Evolutionary conservation across 2,888 invertebrate species (phyloP), one percentile per base, ranked within the genome.

Genomic region (Tinea semifulvella): DNA sequence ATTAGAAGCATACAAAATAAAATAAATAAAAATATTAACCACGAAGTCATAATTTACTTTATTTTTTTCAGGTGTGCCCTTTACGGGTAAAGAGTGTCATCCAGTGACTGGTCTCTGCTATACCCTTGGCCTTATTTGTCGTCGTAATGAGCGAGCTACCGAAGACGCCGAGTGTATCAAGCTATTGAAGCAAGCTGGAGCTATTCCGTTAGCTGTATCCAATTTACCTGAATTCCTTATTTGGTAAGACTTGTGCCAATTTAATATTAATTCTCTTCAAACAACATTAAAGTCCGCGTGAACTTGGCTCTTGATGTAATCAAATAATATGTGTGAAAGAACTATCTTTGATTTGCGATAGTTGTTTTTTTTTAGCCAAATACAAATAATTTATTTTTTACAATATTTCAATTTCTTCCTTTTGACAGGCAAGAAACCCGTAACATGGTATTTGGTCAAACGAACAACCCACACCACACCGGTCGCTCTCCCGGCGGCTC

Each of bases 41-140:
- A n/a, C n/a, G n/a, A n/a, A 4, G 26, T 6, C 2, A 26, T 26
- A 35, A 3, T 11, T 11, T 13, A 3, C 3, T 35, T 2, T 35
- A 13, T 35, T 3, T 7, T n/a, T 46, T 25, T 35, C 45, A 85
- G 94, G 97, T 16, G 90, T 97, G 2, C 98, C 98, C 0, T 93
- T 96, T 61, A 94, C 96, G 1, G 88, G 91, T 0, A 98, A 98
- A 68, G 97, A 97, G 60, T 89, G 92, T 48, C 92, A 94, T 47
- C 84, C 87, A 16, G 88, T 90, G 1, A 86, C 89, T 71, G 95
- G 92, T 60, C 79, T 91, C 68, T 76, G 85, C 0, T 80, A 85
- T 46, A 88, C 91, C 0, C 71, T 90, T 60, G 93, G 92, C 0
- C 66, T 92, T 46, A 55, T 85, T 46, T 71, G 82, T 1, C 81